Evolutionary conservation across 2,797 vertebrate genomes (phyloP).

Genomic region (Sebastes vulpes): DNA sequence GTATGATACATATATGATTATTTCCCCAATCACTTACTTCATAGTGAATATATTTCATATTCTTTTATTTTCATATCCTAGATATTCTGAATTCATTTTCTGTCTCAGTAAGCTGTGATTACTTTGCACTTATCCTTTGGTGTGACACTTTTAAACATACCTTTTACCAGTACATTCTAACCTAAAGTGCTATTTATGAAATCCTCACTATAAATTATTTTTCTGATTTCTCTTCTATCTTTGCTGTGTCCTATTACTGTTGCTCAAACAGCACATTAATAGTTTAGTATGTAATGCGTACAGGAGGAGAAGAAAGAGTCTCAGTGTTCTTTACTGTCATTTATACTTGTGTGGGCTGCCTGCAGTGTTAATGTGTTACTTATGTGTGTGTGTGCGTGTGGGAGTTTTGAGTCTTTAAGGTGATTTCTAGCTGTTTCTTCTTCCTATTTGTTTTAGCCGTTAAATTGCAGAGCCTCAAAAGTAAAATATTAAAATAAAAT

Average conservation of each 20-base stretch:
- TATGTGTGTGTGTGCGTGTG: constrained; percentile 19
- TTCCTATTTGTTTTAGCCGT: background rate
- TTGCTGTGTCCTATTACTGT: background rate
- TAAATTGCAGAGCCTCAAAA: background rate
- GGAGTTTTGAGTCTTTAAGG: constrained; percentile 20
- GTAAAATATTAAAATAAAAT: background rate
- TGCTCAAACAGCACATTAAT: background rate
- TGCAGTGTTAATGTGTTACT: constrained; percentile 43
- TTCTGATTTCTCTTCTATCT: background rate
- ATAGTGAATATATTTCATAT: background rate
- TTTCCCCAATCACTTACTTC: background rate
- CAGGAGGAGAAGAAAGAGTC: constrained; percentile 11
- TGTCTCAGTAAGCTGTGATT: background rate
- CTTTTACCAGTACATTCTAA: background rate
- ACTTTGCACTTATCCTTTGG: background rate
- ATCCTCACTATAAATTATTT: background rate
- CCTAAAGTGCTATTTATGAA: background rate
- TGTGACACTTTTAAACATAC: background rate
- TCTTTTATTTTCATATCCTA: background rate
- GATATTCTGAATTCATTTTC: background rate
- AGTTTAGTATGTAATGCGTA: background rate
- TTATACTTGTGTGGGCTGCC: constrained; percentile 54
- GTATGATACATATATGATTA: background rate
- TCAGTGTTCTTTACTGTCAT: constrained; percentile 50
- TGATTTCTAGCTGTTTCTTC: constrained; percentile 21